Evolutionary conservation across 2,888 invertebrate species (phyloP), one percentile per base, ranked within the genome.

Genomic region (Trissolcus brochymenae): DNA sequence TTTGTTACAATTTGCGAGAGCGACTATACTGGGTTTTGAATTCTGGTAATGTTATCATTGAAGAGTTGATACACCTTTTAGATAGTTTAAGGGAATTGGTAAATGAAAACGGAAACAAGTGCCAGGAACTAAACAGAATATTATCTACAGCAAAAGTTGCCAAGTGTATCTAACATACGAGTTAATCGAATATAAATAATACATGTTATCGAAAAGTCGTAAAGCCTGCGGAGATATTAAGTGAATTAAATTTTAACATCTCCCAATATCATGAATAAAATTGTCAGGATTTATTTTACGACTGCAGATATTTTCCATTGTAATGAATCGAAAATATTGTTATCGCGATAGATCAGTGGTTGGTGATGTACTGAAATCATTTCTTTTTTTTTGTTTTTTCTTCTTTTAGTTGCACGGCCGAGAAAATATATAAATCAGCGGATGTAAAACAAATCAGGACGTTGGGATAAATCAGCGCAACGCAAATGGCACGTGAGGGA

Each of bases 41-140:
- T 7, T 46, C 19, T 46, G 4, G 13, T 1, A 14, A 46, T 46
- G 43, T 46, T 46, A 14, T 43, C 43, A 43, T 19, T 19, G 19
- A 7, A 29, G 29, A 29, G 29, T 29, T 46, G 43, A 13, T 46
- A 14, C 14, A 46, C 41, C 49, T 62, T 68, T 67, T 49, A 49
- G 57, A 62, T 25, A 49, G 59, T 59, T 14, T 75, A 68, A 75
- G 7, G 50, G 43, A 59, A 72, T 70, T 53, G 67, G 51, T 80
- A 73, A 80, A 78, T 72, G 78, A 72, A 80, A 77, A 78, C 57
- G 68, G 76, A 74, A 66, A 76, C 80, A 78, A 80, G 76, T 80
- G 80, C 80, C 80, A 80, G 78, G 66, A 76, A 75, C 76, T 76
- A 76, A 76, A 68, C 78, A 73, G 70, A 76, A 76, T 80, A 76